Percentiles rank a stretch among this genome's conserved stretches.
Conservation (phyloP, 2,797 vertebrate genomes). For the Pristis pectinata region DNA sequence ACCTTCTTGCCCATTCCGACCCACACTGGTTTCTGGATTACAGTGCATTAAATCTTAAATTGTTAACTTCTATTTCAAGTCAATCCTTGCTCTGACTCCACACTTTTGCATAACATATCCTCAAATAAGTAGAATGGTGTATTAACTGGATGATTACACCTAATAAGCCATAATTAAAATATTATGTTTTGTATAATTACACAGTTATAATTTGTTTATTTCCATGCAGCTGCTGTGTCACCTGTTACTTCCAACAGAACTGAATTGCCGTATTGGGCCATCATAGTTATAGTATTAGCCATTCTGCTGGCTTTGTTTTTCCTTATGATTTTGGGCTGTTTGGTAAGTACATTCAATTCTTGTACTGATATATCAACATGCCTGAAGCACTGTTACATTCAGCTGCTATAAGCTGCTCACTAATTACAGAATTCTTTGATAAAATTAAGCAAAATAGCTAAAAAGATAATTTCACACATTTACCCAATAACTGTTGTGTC, state of each 20-base stretch:
- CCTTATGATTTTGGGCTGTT: background rate
- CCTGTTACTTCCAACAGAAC: background rate
- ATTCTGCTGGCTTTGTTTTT: constrained; percentile 1
- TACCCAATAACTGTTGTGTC: background rate
- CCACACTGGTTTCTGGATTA: background rate
- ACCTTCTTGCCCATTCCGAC: background rate
- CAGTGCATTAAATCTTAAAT: background rate
- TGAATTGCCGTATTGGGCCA: constrained; percentile 28
- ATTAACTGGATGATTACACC: background rate
- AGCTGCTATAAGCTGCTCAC: background rate
- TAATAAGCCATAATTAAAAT: background rate
- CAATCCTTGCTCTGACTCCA: background rate
- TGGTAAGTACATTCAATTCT: background rate
- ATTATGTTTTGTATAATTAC: background rate
- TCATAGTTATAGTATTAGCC: constrained; percentile 17
- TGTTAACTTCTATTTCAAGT: background rate
- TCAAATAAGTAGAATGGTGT: background rate
- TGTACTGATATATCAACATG: background rate
- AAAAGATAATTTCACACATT: background rate
- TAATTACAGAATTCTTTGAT: background rate
- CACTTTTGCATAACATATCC: background rate
- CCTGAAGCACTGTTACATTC: background rate
- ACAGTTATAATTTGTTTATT: background rate
- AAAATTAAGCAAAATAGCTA: background rate
- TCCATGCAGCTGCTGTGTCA: background rate